Percentiles rank a stretch among this genome's conserved stretches.
These are phyloP conservation scores for Nymphalis polychloros DNA, from an alignment of 2,888 invertebrate species.

Conservation along the genomic window DNA sequence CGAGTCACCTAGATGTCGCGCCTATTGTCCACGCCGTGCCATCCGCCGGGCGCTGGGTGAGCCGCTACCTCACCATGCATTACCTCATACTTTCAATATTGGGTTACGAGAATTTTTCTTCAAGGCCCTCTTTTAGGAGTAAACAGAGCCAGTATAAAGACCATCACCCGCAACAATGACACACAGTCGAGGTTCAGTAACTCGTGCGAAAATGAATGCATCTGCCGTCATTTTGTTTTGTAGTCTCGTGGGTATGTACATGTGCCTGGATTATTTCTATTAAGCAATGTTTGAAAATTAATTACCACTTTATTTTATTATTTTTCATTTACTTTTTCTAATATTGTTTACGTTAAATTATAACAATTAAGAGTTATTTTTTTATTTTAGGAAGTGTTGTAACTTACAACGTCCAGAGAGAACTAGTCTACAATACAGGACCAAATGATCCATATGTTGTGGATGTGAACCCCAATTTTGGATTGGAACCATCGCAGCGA, in stretches of 20 bases:
- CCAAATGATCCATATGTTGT: conserved; percentile 63
- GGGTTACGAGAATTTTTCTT: conserved; percentile 81
- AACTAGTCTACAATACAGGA: conserved; percentile 63
- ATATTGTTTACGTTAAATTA: background rate
- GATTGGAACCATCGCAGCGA: conserved; percentile 66
- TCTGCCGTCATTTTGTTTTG: conserved; percentile 62
- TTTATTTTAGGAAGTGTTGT: conserved; percentile 60
- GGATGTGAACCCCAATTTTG: conserved; percentile 53
- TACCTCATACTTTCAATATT: conserved; percentile 81
- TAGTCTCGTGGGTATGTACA: conserved; percentile 70
- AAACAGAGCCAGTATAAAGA: conserved; percentile 79
- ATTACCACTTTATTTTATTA: background rate
- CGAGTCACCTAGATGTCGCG: conserved; percentile 80
- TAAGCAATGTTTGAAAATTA: background rate
- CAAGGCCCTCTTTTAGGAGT: conserved; percentile 78
- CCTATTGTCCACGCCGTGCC: conserved; percentile 75
- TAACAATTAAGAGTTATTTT: background rate
- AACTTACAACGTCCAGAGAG: conserved; percentile 65
- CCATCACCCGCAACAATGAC: conserved; percentile 70
- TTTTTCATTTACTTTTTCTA: background rate
- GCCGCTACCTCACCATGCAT: conserved; percentile 67
- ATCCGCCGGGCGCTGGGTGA: conserved; percentile 69
- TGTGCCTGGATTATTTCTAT: background rate
- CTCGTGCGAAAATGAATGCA: conserved; percentile 72
- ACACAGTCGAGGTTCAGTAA: conserved; percentile 70